Evolutionary conservation across 2,797 vertebrate genomes (phyloP), one percentile per base, ranked within the genome.

Genomic region (Gallinago nigripennis): DNA sequence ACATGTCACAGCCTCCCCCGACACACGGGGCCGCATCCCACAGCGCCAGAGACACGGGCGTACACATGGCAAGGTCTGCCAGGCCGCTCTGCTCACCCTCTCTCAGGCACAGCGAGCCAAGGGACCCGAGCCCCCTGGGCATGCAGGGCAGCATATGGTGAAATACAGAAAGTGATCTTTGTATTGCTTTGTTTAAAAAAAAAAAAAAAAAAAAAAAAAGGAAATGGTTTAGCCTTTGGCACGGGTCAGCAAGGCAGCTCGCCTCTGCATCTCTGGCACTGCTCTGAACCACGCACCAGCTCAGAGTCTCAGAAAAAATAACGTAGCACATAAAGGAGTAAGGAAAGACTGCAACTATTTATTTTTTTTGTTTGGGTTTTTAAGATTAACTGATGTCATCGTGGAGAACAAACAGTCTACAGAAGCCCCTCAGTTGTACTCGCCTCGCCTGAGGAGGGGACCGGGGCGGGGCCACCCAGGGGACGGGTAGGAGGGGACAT

Each of bases 51-150:
- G 27, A 20, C 4, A 9, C 0, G 0, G 37, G 8, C 1, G 1
- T 4, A 7, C 1, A 1, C 25, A 20, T 0, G 0, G 57, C 0
- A 0, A n/a, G 45, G 24, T 27, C 58, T 8, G 12, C 1, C 60
- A 24, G 78, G 50, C 64, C n/a, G 33, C 60, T 31, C 1, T 37
- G 56, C 60, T 63, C 57, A 21, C 23, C 46, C 39, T 12, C 5
- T 4, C 28, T 64, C 39, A 2, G 0, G 28, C 27, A 30, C 15
- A 56, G 45, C 1, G 0, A 45, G 13, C 5, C 30, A 9, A 50
- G 41, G 20, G 20, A 35, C 33, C 53, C 13, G 17, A 65, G 25
- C 48, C 30, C n/a, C 2, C 21, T 2, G 2, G 13, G 51, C 16
- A 1, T 3, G 9, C 58, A 9, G 31, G 3, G 37, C 61, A 35